phyloP scores from a whole-genome alignment of 2,888 invertebrate genomes.

The Calliopum simillimum region DNA sequence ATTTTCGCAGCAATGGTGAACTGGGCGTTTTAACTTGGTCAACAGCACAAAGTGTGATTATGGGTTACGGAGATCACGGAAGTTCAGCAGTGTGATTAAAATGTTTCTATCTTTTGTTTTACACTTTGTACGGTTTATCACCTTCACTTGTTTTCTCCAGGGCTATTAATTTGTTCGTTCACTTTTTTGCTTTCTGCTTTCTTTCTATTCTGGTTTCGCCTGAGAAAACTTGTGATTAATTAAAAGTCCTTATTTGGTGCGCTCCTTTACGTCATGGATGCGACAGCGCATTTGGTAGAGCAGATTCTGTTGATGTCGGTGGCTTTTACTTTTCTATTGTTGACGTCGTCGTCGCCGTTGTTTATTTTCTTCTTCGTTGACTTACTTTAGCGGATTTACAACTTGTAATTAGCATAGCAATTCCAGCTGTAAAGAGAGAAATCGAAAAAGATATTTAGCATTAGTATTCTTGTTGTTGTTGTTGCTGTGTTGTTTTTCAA shows the following conservation, averaged over 20 bases:
- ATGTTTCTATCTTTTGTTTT: background rate
- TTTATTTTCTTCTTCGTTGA: conserved; percentile 35
- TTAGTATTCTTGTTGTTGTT: conserved; percentile 19
- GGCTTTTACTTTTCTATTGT: conserved; percentile 36
- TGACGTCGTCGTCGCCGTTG: conserved; percentile 34
- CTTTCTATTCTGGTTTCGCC: conserved; percentile 20
- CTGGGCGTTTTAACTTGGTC: too few species aligned
- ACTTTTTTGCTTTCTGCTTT: conserved; percentile 25
- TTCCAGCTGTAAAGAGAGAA: conserved; percentile 55
- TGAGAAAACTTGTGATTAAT: conserved; percentile 56
- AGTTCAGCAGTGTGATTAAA: background rate
- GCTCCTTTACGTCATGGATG: conserved; percentile 9
- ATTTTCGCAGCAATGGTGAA: background rate
- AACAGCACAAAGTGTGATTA: too few species aligned
- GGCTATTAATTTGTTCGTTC: conserved; percentile 42
- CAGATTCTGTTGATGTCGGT: conserved; percentile 42
- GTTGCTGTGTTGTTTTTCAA: background rate
- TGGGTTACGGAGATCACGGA: too few species aligned
- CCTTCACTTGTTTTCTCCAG: background rate
- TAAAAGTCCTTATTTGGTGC: conserved; percentile 50
- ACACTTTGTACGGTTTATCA: background rate
- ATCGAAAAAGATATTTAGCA: conserved; percentile 31
- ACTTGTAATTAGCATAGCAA: conserved; percentile 61
- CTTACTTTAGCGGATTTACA: conserved; percentile 49
- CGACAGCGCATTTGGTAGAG: conserved; percentile 38